phyloP scores from a whole-genome alignment of 2,113 vertebrate genomes.

The Malurus melanocephalus region DNA sequence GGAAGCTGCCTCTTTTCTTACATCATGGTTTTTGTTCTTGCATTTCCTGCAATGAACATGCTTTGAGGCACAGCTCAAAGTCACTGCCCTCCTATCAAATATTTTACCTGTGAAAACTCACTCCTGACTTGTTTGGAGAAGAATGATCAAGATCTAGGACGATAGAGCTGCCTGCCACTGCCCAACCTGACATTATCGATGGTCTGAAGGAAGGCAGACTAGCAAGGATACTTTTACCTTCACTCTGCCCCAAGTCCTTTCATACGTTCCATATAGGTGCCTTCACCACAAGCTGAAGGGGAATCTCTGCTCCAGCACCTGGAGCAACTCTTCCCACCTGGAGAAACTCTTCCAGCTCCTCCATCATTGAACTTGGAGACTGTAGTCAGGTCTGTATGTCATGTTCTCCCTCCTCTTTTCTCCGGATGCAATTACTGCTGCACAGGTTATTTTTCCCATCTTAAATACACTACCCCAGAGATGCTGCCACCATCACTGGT shows the following conservation, averaged over 20 bases:
- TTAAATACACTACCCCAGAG: not conserved
- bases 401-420: not conserved
- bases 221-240: not conserved
- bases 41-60: not conserved
- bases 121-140: not conserved
- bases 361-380: not conserved
- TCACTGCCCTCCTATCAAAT: not conserved
- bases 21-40: not conserved
- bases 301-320: not conserved
- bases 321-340: not conserved
- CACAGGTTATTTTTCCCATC: not conserved
- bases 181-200: not conserved
- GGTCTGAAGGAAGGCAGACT: not conserved
- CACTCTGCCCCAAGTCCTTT: not conserved
- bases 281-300: not conserved
- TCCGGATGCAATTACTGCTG: not conserved
- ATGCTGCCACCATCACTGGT: rapidly evolving
- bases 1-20: not conserved
- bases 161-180: not conserved
- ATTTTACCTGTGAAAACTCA: not conserved
- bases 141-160: not conserved
- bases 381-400: not conserved
- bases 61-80: not conserved
- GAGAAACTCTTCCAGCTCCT: no score
- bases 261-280: not conserved